Evolutionary conservation across 2,113 vertebrate species (phyloP), one percentile per base, ranked within the genome.

Genomic region (Psittacula cyanocephala): DNA sequence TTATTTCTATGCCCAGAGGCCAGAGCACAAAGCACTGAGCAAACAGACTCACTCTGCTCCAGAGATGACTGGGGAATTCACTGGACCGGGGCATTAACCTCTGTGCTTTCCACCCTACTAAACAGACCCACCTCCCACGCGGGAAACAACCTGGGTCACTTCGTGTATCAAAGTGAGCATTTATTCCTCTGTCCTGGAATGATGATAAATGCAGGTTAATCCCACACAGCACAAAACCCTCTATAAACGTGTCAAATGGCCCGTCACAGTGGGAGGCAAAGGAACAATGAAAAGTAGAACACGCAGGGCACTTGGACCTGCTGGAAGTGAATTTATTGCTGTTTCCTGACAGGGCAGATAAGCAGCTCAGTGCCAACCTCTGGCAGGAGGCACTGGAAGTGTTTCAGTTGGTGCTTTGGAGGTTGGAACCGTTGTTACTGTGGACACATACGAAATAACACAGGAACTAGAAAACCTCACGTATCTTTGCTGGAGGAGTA

Each of bases 51-150:
- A 27, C 35, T 46, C 25, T 80, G 68, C 79, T 72, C 64, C 82
- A 59, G 57, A 63, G 46, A 11, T 3, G 37, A 33, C 15, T 5
- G 31, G 29, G 33, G 76, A 94, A 86, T 79, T 76, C 24, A 50
- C 35, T 27, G 91, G 44, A 37, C 82, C 17, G 3, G 81, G 90
- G 82, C 87, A 84, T 18, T 10, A 16, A 94, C 92, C 93, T 41
- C 90, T 25, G 72, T 71, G 90, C 88, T 94, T 95, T 95, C 95
- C 93, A 96, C 86, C 76, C 88, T 14, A 6, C 68, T 68, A 5
- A 78, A 69, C 94, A 41, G 4, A 35, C 17, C 68, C 15, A 6
- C 69, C 27, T 35, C 12, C 55, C 8, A 17, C 8, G 1, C 5
- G 18, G 81, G 89, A 44, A 86, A 86, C 79, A 77, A 70, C 82